Conservation (phyloP, 2,113 vertebrate genomes). For the Irena cyanogastra region DNA sequence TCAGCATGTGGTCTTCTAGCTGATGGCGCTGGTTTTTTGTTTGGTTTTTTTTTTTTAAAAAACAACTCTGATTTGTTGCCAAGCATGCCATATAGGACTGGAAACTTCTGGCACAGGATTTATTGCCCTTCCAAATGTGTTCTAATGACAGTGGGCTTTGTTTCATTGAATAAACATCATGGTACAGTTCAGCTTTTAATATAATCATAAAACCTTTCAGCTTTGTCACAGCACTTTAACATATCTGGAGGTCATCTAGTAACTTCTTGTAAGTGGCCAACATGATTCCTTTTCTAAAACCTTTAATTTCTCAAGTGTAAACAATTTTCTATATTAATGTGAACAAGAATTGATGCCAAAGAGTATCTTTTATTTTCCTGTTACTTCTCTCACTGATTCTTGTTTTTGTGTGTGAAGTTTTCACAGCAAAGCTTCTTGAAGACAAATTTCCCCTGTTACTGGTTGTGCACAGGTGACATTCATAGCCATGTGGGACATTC, state of each 20-base stretch:
- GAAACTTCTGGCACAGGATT: not conserved
- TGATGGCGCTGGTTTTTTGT: rapidly evolving
- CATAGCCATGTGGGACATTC: rapidly evolving
- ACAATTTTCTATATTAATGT: not conserved
- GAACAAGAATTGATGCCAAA: not conserved
- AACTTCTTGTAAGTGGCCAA: not conserved
- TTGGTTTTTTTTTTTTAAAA: not conserved
- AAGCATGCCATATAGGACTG: not conserved
- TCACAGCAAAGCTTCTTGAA: not conserved
- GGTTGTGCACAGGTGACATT: rapidly evolving
- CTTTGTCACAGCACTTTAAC: not conserved
- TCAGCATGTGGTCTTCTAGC: conserved; percentile 76
- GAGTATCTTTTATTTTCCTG: not conserved
- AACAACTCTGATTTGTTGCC: conserved; percentile 1
- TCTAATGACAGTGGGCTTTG: not conserved
- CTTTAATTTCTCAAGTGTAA: not conserved
- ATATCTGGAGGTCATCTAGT: not conserved
- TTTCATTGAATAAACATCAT: not conserved
- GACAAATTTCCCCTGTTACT: not conserved
- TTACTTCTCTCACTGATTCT: not conserved
- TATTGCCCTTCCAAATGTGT: not conserved
- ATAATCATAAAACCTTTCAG: not conserved
- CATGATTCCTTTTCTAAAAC: not conserved
- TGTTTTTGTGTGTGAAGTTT: not conserved
- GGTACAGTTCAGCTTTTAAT: not conserved